Evolutionary conservation across 1,140 invertebrate species (phyloP).

Genomic region (Babylonia areolata): DNA sequence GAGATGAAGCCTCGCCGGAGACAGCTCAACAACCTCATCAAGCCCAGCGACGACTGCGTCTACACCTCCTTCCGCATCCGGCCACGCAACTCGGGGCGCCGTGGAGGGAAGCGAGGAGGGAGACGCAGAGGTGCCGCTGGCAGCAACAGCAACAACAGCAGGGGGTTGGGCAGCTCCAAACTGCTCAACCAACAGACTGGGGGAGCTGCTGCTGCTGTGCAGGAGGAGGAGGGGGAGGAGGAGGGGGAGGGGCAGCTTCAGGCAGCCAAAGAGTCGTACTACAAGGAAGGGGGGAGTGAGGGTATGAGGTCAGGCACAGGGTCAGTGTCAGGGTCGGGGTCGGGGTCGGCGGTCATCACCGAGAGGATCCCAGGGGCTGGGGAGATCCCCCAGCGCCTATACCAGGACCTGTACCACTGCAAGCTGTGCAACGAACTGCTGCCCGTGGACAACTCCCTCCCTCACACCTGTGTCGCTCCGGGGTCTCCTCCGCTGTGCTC

Average conservation of each 20-base stretch:
- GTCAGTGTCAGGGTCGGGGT: no score
- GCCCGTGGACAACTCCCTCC: constrained; percentile 55
- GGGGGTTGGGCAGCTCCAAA: not conserved
- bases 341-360: constrained; percentile 20
- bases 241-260: not conserved
- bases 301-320: no score
- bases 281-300: not conserved
- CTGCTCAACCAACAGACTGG: not conserved
- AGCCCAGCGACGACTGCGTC: constrained; percentile 63
- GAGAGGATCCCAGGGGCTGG: constrained; percentile 29
- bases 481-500: not conserved
- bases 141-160: no score
- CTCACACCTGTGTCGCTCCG: not conserved
- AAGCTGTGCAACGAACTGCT: constrained; percentile 64
- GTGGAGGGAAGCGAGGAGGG: constrained; percentile 16
- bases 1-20: constrained; percentile 60
- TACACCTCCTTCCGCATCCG: constrained; percentile 67
- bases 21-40: constrained; percentile 60
- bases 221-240: not conserved
- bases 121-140: not conserved
- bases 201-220: not conserved
- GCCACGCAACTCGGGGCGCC: constrained; percentile 38
- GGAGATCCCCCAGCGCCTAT: constrained; percentile 46
- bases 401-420: constrained; percentile 65
- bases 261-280: not conserved